Conservation (phyloP, 2,113 vertebrate genomes). For the Hepsetus odoe region DNA sequence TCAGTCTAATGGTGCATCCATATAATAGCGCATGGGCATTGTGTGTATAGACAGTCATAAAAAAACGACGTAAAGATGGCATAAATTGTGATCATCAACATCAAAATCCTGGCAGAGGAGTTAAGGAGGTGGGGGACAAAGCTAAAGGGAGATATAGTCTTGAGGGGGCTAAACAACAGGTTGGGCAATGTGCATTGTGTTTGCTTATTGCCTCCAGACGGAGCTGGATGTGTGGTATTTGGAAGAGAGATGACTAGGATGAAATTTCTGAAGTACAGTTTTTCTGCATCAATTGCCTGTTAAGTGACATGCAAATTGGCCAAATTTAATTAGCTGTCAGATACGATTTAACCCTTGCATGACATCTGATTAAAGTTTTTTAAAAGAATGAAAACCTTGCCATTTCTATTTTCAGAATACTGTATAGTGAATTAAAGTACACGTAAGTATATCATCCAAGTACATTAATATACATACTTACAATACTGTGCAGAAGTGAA, state of each 20-base stretch:
- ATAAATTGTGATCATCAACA: constrained; percentile 94
- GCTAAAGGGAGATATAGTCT: constrained; percentile 46
- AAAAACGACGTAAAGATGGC: constrained; percentile 88
- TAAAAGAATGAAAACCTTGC: too few species aligned
- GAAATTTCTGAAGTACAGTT: neutral
- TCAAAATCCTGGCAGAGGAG: constrained; percentile 83
- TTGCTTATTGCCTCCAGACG: constrained; percentile 28
- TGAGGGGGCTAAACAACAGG: constrained; percentile 45
- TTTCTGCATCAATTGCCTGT: neutral
- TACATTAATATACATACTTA: too few species aligned
- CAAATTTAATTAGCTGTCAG: too few species aligned
- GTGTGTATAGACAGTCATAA: constrained; percentile 92
- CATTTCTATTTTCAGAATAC: too few species aligned
- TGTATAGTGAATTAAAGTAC: too few species aligned
- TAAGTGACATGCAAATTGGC: neutral
- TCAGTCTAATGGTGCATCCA: constrained; percentile 87
- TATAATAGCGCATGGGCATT: constrained; percentile 90
- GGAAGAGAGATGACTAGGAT: neutral
- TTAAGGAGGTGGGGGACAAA: constrained; percentile 15
- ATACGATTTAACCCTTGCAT: too few species aligned
- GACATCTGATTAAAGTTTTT: too few species aligned
- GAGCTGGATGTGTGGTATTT: neutral
- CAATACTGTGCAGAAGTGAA: too few species aligned
- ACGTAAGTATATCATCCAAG: too few species aligned
- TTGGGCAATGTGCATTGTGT: constrained; percentile 34